Conservation (phyloP, 2,113 vertebrate species). For the Numida meleagris region DNA sequence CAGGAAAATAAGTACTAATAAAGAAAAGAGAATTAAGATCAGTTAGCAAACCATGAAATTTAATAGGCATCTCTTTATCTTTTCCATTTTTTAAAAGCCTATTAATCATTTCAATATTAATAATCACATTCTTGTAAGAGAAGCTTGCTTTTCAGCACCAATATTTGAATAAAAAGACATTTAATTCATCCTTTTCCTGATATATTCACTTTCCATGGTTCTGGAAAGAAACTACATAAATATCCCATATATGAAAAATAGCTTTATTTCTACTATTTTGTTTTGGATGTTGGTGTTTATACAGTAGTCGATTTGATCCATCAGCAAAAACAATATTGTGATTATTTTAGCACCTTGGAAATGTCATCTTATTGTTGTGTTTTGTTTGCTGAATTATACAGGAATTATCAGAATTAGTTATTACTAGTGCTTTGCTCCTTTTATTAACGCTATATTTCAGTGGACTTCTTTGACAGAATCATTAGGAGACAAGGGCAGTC, state of each 20-base stretch:
- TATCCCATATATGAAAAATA: not conserved
- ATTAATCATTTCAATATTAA: not conserved
- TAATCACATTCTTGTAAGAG: not conserved
- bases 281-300: not conserved
- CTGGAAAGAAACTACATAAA: not conserved
- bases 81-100: not conserved
- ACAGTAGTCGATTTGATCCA: not conserved
- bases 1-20: not conserved
- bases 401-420: slow-evolving; percentile 20
- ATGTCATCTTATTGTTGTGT: not conserved
- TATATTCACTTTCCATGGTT: not conserved
- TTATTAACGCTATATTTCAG: slow-evolving; percentile 51
- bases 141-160: not conserved
- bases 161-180: not conserved
- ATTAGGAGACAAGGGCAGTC: not conserved
- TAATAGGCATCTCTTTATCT: not conserved
- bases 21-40: not conserved
- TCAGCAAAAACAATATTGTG: not conserved
- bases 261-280: not conserved
- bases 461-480: not conserved
- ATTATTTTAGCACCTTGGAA: not conserved
- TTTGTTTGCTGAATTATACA: not conserved
- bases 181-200: not conserved
- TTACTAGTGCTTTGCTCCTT: not conserved
- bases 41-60: not conserved